Evolutionary conservation across 2,797 vertebrate genomes (phyloP).

Genomic region (Discoglossus pictus): DNA sequence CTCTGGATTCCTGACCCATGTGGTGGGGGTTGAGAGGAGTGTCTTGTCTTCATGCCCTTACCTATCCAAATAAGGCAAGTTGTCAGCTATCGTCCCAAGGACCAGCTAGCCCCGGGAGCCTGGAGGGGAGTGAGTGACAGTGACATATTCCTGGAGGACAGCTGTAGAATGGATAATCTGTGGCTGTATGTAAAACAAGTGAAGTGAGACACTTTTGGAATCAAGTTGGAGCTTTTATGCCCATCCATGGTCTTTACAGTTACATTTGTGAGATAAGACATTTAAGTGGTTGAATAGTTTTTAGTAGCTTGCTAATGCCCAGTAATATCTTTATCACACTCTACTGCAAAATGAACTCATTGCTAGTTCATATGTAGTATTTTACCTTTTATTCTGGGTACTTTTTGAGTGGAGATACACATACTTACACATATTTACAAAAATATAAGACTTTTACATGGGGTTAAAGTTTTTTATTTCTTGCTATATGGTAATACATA

Average conservation of each 20-base stretch:
- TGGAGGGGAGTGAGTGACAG: neutral
- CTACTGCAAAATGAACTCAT: too few species aligned
- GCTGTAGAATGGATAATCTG: neutral
- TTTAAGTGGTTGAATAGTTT: neutral
- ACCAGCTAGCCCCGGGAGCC: neutral
- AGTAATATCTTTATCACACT: too few species aligned
- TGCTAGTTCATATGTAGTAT: too few species aligned
- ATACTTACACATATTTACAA: too few species aligned
- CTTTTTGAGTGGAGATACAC: too few species aligned
- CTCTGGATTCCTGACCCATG: slow-evolving; percentile 8
- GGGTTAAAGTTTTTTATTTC: too few species aligned
- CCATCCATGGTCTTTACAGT: neutral
- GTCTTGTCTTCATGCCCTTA: slow-evolving; percentile 22
- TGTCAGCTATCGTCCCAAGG: neutral
- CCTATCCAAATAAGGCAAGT: slow-evolving; percentile 17
- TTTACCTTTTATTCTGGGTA: too few species aligned
- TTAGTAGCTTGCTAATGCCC: neutral
- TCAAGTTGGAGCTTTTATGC: neutral
- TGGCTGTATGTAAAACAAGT: neutral
- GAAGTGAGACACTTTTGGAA: accelerated
- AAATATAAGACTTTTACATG: too few species aligned
- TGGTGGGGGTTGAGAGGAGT: too few species aligned
- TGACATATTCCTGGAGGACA: slow-evolving; percentile 12
- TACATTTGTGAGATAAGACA: slow-evolving; percentile 6
- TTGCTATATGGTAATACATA: too few species aligned